Evolutionary conservation across 2,113 vertebrate genomes (phyloP), one percentile per base, ranked within the genome.

Genomic region (Empidonax alnorum): DNA sequence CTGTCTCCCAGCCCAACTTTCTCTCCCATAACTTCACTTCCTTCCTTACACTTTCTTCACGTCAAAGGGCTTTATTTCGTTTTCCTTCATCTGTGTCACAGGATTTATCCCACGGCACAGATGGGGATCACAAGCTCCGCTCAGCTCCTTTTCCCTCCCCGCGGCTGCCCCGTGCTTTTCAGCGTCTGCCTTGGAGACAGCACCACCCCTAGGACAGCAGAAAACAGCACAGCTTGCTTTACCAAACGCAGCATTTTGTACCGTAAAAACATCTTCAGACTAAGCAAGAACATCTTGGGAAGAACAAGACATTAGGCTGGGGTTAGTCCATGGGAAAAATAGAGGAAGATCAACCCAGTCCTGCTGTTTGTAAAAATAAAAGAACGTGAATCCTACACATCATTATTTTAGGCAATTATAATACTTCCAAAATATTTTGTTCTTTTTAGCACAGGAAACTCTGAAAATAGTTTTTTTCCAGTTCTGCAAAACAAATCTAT

Each of bases 131-230:
- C 25, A 73, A 62, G 3, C 7, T 58, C 10, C n/a, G 5, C 9
- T 44, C 16, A 15, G 4, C 6, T 49, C 28, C 6, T 59, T 27
- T 39, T 22, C 3, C 2, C 22, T 37, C 22, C 9, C 24, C 18
- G 22, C 1, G 16, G 16, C 22, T 39, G 20, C 7, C 6, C 62
- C 15, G 41, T 15, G n/a, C 58, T 66, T 75, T 73, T 59, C 78
- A 44, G 27, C 6, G 18, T 69, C 87, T 75, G 14, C 67, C 68
- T 92, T 87, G 96, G 46, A 91, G 42, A 95, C n/a, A 96, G 94
- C 86, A 97, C 96, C 97, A 98, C 67, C 96, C 97, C 94, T 73
- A 96, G 97, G 96, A 53, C 44, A 95, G 92, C 50, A 94, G 73
- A 86, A 93, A 76, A 91, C 12, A 58, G 25, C n/a, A 19, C 94